Base-by-base conservation (phyloP, 2,113 vertebrate species). In the Eretmochelys imbricata region DNA sequence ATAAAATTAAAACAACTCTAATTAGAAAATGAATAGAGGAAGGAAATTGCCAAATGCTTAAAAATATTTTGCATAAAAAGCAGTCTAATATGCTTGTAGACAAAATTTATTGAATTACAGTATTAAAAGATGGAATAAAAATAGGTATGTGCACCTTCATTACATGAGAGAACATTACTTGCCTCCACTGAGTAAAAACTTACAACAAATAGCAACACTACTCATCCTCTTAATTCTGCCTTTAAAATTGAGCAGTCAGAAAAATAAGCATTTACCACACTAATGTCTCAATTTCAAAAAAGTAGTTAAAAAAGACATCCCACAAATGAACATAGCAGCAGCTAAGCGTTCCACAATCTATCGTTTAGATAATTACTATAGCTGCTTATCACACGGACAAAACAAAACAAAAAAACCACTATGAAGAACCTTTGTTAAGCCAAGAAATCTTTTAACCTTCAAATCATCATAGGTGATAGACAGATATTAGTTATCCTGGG, bases 331-430 rank as follows among this genome's bases (percentile, higher is more conserved):
- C 89, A 76, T 8, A 35, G 84, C 11, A 90, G 53, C 57, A 87
- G 80, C 2, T 1, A 5, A 49, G 12, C 5, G 5, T 92, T 46
- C 80, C 81, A 54, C n/a, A 89, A 93, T 62, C 54, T 76, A 51
- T 80, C 50, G 59, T 49, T 80, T 88, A 78, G 84, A 20, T 65
- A 93, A 96, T 94, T 94, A 89, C 12, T 3, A 62, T 22, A 35
- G 78, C 51, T 88, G 80, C 87, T 96, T 82, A 89, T n/a, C 62
- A 59, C 50, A 35, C 35, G 10, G 59, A 92, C 25, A 88, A 55
- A 55, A 53, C 51, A 53, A 53, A 51, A 51, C 14, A 51, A 51
- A 53, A 53, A 42, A 31, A 78, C 35, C 89, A 54, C 46, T 24
- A 79, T 5, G 57, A 29, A 65, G 82, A 78, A 65, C 2, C 42